phyloP scores from a whole-genome alignment of 2,797 vertebrate genomes.

The Schizopygopsis pylzovi region DNA sequence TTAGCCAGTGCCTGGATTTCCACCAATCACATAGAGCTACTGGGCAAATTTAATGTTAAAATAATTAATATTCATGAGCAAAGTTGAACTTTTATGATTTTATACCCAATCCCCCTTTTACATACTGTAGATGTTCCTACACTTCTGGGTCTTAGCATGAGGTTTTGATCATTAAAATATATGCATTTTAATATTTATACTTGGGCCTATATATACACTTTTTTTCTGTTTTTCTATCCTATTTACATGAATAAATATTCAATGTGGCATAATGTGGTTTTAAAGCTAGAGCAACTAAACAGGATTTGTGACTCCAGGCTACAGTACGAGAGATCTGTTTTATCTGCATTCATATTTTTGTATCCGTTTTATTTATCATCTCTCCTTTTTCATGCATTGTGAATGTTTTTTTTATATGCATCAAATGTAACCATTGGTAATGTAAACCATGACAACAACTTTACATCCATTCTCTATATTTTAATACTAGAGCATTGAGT shows the following conservation, averaged over 20 bases:
- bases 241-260: background rate
- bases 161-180: constrained; percentile 29
- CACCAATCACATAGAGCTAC: background rate
- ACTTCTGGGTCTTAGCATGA: constrained; percentile 24
- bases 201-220: background rate
- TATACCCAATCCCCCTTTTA: background rate
- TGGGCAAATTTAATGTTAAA: background rate
- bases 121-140: constrained; percentile 17
- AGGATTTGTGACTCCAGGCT: background rate
- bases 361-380: background rate
- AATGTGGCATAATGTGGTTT: background rate
- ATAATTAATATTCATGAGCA: background rate
- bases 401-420: background rate
- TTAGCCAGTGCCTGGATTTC: background rate
- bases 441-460: background rate
- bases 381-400: background rate
- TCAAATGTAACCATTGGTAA: background rate
- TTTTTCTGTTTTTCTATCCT: background rate
- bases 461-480: background rate
- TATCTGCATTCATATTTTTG: background rate
- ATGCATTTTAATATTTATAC: constrained; percentile 33
- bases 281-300: background rate
- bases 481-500: background rate
- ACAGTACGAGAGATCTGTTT: background rate
- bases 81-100: background rate